Evolutionary conservation across 2,797 vertebrate genomes (phyloP).

Genomic region (Sebastes reedi): DNA sequence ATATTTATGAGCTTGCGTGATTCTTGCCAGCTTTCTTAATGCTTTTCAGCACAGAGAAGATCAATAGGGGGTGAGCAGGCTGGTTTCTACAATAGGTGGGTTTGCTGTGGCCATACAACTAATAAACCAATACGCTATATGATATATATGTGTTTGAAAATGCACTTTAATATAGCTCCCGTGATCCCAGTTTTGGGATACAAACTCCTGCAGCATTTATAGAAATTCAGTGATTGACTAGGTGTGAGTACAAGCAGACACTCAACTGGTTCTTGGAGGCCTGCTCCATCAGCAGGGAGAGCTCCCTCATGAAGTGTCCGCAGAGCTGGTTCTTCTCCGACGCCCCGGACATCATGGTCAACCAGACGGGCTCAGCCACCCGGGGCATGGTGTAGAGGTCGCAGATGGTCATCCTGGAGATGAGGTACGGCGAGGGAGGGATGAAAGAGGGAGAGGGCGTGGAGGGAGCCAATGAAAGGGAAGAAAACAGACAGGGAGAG

Average conservation of each 20-base stretch:
- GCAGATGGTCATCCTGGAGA: slow-evolving; percentile 92
- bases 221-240: neutral
- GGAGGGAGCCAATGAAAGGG: slow-evolving; percentile 44
- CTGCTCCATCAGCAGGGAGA: slow-evolving; percentile 94
- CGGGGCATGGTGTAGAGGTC: slow-evolving; percentile 98
- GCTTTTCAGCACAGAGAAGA: neutral
- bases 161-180: neutral
- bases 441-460: slow-evolving; percentile 45
- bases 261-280: slow-evolving; percentile 98
- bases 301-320: slow-evolving; percentile 96
- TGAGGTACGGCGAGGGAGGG: slow-evolving; percentile 27
- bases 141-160: neutral
- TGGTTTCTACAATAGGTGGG: neutral
- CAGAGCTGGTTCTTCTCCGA: slow-evolving; percentile 98
- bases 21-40: neutral
- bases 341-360: slow-evolving; percentile 97
- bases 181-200: neutral
- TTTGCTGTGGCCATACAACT: neutral
- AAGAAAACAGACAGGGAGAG: slow-evolving; percentile 52
- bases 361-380: slow-evolving; percentile 96
- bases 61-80: neutral
- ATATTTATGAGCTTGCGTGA: neutral
- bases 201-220: neutral
- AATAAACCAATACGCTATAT: neutral
- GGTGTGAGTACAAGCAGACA: slow-evolving; percentile 31